Evolutionary conservation across 2,113 vertebrate species (phyloP).

Genomic region (Salvelinus alpinus): DNA sequence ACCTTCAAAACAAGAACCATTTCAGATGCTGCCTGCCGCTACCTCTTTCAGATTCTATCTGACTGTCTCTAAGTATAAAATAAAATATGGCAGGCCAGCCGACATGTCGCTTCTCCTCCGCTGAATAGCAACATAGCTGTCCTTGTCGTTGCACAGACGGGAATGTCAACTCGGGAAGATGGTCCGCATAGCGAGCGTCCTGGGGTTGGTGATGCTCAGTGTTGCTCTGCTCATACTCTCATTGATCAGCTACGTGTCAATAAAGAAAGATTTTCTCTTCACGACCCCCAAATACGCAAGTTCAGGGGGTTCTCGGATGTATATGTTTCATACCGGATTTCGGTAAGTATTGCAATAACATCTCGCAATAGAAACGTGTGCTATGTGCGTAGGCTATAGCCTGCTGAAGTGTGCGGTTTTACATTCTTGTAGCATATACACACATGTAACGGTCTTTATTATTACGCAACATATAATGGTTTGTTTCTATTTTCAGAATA

Average conservation of each 20-base stretch:
- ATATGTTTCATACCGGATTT: constrained; percentile 93
- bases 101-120: constrained; percentile 8
- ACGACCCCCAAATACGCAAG: constrained; percentile 83
- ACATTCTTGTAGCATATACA: neutral
- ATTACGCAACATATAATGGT: no score
- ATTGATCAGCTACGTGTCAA: constrained; percentile 96
- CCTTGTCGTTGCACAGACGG: constrained; percentile 52
- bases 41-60: neutral
- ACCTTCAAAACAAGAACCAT: constrained; percentile 41
- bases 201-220: constrained; percentile 94
- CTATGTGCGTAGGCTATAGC: neutral
- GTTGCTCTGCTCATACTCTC: constrained; percentile 92
- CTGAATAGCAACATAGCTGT: constrained; percentile 33
- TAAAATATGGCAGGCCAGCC: neutral
- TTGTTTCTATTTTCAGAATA: neutral
- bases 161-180: constrained; percentile 83
- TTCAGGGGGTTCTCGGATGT: constrained; percentile 85
- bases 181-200: constrained; percentile 89
- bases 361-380: neutral
- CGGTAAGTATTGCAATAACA: constrained; percentile 77
- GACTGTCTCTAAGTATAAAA: constrained; percentile 23
- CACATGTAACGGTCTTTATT: neutral
- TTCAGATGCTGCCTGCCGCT: constrained; percentile 26
- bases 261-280: constrained; percentile 94
- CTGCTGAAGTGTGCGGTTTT: neutral